These are phyloP conservation scores for Hepsetus odoe DNA, from an alignment of 2,113 vertebrate genomes.

Conservation along the genomic window DNA sequence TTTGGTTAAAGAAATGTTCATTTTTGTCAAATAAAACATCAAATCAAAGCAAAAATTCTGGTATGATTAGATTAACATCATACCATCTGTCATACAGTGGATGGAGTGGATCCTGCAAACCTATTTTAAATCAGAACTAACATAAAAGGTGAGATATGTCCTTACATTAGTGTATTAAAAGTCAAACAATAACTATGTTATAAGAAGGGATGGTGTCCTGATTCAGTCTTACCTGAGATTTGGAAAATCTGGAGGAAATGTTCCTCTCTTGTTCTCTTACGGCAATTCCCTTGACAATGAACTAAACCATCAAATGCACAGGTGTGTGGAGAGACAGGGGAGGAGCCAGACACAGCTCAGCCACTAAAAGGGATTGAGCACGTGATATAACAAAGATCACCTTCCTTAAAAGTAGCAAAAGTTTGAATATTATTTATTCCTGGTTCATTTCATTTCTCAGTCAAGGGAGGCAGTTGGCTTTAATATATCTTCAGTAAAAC, in stretches of 20 bases:
- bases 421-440: no score
- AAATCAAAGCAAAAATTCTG: neutral
- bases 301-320: constrained; percentile 7
- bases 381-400: no score
- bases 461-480: no score
- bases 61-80: neutral
- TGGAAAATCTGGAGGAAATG: neutral
- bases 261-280: neutral
- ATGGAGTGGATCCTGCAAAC: no score
- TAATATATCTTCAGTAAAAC: no score
- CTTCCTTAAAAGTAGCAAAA: no score
- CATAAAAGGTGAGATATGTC: no score
- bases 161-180: neutral
- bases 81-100: neutral
- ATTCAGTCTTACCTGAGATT: constrained; percentile 37
- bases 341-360: constrained; percentile 5
- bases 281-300: constrained; percentile 7
- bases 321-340: constrained; percentile 25
- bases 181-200: neutral
- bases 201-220: neutral
- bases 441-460: no score
- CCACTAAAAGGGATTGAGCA: no score
- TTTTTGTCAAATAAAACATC: neutral
- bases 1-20: neutral
- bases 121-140: neutral